Evolutionary conservation across 2,113 vertebrate genomes (phyloP), one percentile per base, ranked within the genome.

Genomic region (Ifrita kowaldi): DNA sequence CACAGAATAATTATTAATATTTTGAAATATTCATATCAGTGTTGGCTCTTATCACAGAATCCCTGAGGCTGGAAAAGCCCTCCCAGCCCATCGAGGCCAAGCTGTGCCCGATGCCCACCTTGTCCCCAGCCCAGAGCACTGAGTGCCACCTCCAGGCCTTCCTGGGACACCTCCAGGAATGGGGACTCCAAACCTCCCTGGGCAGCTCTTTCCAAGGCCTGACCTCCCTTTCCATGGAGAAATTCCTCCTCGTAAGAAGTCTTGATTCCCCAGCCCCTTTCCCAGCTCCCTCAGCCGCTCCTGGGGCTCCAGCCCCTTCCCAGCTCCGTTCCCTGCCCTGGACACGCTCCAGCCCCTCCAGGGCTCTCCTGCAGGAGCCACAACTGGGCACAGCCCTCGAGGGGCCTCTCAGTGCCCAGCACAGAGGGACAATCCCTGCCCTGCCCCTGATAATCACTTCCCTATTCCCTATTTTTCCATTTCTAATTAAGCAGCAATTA

Each of bases 61-160:
- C 3, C 17, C 24, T 18, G 26, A 50, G 35, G 50, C 0, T 64
- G 59, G 59, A 8, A 46, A 39, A 62, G 9, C 23, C 14, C 33
- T 65, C 37, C 37, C 20, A 73, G 33, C 6, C 23, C 44, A 16
- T 0, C 1, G 0, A 52, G 50, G 4, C 3, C 50, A 3, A 46
- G 27, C 71, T 27, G 52, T 76, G 50, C 21, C 81, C 17, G 0
- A 10, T 47, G 9, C 2, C 49, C 86, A 42, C 42, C 76, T 27
- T 81, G 59, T 49, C 30, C 28, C 64, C 84, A 56, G 69, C 41
- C 30, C 70, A 49, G 82, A 65, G 60, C 70, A 0, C 85, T 67
- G 10, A 89, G 77, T 52, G 86, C 52, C 86, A 67, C 52, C 1
- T 10, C 33, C 77, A 81, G 67, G 8, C 4, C 2, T 20, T 20